Evolutionary conservation across 2,113 vertebrate species (phyloP).

Genomic region (Semicossyphus pulcher): DNA sequence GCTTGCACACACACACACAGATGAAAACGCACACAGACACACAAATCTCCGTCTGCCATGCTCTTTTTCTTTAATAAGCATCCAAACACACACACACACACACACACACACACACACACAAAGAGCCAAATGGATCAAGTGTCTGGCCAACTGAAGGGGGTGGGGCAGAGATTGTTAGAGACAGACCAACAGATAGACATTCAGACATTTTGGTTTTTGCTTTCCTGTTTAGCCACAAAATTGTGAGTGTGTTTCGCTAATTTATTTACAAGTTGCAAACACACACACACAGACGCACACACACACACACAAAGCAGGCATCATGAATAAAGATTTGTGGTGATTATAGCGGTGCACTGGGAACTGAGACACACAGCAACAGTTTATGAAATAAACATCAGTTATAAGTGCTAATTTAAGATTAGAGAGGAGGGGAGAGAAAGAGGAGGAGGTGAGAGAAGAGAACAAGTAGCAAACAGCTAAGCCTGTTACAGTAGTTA

Average conservation of each 20-base stretch:
- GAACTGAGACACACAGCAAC: slow-evolving; percentile 24
- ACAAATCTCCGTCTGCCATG: slow-evolving; percentile 16
- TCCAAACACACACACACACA: slow-evolving; percentile 22
- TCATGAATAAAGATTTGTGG: slow-evolving; percentile 59
- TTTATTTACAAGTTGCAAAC: slow-evolving; percentile 22
- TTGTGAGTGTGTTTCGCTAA: slow-evolving; percentile 15
- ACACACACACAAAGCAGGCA: slow-evolving; percentile 13
- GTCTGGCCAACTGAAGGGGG: slow-evolving; percentile 31
- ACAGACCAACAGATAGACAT: not conserved
- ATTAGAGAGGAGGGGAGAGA: not conserved
- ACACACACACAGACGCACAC: not conserved
- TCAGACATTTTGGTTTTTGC: slow-evolving; percentile 3
- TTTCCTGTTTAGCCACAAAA: slow-evolving; percentile 15
- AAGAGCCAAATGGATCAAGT: slow-evolving; percentile 47
- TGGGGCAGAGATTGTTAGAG: not conserved
- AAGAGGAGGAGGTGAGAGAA: not conserved
- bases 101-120: slow-evolving; percentile 12
- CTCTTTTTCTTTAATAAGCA: slow-evolving; percentile 46
- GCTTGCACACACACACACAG: too few species aligned
- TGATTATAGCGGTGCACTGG: slow-evolving; percentile 35
- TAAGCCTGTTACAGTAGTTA: not conserved
- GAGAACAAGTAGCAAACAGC: not conserved
- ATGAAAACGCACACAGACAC: not conserved
- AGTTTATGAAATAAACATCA: slow-evolving; percentile 34
- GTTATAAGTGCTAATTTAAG: slow-evolving; percentile 40